Percentiles rank a stretch among this genome's conserved stretches.
These are phyloP conservation scores for Agonopterix arenella DNA, from an alignment of 2,888 invertebrate species.

Conservation along the genomic window DNA sequence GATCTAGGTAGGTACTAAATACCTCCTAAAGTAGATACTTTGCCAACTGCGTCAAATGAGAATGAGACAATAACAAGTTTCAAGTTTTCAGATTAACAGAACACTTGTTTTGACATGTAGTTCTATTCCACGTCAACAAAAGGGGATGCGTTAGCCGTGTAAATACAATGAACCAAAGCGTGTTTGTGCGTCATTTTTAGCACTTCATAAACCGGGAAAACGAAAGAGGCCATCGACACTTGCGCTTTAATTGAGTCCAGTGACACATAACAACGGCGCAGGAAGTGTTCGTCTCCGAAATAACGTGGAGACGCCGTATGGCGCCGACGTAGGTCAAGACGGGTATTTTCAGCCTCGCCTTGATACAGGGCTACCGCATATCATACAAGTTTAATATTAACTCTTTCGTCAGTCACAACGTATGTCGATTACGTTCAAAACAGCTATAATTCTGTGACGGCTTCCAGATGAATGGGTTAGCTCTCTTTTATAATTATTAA, in stretches of 20 bases:
- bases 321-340: constrained; percentile 66
- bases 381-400: constrained; percentile 68
- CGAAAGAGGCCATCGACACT: constrained; percentile 42
- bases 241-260: constrained; percentile 12
- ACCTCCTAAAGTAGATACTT: too few species aligned
- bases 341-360: constrained; percentile 71
- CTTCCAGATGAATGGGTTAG: constrained; percentile 12
- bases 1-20: too few species aligned
- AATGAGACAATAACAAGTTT: too few species aligned
- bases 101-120: too few species aligned
- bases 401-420: constrained; percentile 55
- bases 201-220: background rate
- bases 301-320: constrained; percentile 40
- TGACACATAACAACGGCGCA: constrained; percentile 21
- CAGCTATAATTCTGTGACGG: constrained; percentile 16
- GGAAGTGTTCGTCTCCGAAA: constrained; percentile 44
- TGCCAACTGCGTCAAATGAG: too few species aligned
- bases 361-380: constrained; percentile 71
- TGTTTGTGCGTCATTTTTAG: background rate
- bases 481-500: too few species aligned
- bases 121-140: too few species aligned
- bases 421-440: constrained; percentile 25
- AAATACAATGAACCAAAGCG: too few species aligned
- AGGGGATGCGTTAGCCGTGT: too few species aligned
- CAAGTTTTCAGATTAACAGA: too few species aligned